Evolutionary conservation across 2,888 invertebrate species (phyloP).

Genomic region (Xestobium rufovillosum): DNA sequence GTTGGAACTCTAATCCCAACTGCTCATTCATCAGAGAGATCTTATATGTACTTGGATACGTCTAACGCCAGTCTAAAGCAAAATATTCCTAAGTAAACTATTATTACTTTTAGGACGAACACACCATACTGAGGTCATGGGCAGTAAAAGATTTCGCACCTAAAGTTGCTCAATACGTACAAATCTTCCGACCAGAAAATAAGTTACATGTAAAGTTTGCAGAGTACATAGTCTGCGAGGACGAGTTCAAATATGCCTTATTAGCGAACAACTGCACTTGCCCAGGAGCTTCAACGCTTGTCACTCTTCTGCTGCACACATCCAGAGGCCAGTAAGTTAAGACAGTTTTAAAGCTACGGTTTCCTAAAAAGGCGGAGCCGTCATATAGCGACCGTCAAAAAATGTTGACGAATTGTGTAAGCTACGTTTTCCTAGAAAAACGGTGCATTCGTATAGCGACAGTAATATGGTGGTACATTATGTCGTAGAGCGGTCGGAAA

Average conservation of each 20-base stretch:
- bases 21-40: no score
- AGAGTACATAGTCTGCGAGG: conserved; percentile 97
- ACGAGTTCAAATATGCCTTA: conserved; percentile 97
- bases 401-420: no score
- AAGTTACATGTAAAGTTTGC: conserved; percentile 98
- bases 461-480: no score
- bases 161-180: conserved; percentile 93
- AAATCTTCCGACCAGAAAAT: conserved; percentile 97
- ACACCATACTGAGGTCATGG: conserved; percentile 78
- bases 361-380: neutral
- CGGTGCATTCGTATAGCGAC: no score
- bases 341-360: neutral
- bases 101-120: conserved; percentile 54
- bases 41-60: no score
- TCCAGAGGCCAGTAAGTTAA: conserved; percentile 92
- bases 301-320: conserved; percentile 91
- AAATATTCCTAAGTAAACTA: no score
- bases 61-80: no score
- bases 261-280: conserved; percentile 98
- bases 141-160: conserved; percentile 98
- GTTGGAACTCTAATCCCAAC: no score
- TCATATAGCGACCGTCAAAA: no score
- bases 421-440: no score
- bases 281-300: conserved; percentile 94
- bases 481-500: no score